phyloP scores from a whole-genome alignment of 2,113 vertebrate species.

The Procavia capensis region DNA sequence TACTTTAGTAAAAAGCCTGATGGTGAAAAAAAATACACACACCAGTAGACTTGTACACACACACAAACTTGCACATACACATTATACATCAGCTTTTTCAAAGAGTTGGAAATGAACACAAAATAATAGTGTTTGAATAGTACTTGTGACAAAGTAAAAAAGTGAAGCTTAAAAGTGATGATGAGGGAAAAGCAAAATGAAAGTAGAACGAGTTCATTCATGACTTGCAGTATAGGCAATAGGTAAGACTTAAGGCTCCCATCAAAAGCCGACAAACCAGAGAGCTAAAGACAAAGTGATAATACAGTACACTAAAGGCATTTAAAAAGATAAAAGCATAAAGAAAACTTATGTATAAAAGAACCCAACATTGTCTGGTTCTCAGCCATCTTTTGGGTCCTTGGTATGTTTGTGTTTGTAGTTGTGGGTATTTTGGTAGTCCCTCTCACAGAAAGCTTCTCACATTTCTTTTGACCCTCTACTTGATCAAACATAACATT shows the following conservation, averaged over 20 bases:
- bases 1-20: neutral
- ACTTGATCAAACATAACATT: no score
- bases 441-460: no score
- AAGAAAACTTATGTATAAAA: neutral
- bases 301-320: neutral
- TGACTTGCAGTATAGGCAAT: neutral
- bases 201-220: neutral
- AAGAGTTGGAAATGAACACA: neutral
- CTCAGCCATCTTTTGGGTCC: no score
- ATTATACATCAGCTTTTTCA: no score
- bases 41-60: no score
- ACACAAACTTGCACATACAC: neutral
- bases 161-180: neutral
- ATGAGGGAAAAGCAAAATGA: neutral
- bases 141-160: neutral
- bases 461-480: no score
- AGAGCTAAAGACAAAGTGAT: neutral
- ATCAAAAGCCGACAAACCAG: neutral
- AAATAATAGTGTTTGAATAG: neutral
- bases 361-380: no score
- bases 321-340: neutral
- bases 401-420: no score
- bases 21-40: neutral
- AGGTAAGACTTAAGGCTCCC: neutral
- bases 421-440: no score